Percentiles rank a stretch among this genome's conserved stretches.
These are phyloP conservation scores for Myiopsitta monachus DNA, from an alignment of 2,113 vertebrate genomes.

Conservation along the genomic window DNA sequence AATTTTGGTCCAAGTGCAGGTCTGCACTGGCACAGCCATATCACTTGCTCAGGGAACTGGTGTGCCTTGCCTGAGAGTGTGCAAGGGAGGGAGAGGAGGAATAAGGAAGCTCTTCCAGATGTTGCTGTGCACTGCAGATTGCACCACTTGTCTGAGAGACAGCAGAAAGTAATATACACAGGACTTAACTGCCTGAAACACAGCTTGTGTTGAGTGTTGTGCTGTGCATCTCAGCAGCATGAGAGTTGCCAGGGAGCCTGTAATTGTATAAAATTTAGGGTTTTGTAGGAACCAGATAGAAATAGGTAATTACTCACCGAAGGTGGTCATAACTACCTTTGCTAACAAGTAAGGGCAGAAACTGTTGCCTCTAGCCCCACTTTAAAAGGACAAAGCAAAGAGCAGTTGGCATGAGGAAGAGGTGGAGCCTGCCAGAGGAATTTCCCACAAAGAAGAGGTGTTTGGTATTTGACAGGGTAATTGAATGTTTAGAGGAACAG, in stretches of 20 bases:
- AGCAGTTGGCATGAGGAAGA: conserved; percentile 40
- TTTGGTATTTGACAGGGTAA: conserved; percentile 55
- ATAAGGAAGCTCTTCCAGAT: not conserved
- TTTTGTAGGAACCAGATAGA: conserved; percentile 13
- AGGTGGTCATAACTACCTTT: conserved; percentile 45
- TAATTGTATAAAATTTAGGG: not conserved
- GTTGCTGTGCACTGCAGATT: accelerated
- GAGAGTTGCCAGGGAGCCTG: not conserved
- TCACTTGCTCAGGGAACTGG: accelerated
- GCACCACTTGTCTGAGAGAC: not conserved
- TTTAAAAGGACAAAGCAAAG: conserved; percentile 47
- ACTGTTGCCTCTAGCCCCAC: conserved; percentile 8
- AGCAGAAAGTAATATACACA: not conserved
- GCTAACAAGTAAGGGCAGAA: conserved; percentile 46
- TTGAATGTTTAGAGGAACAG: conserved; percentile 24
- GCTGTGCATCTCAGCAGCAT: not conserved
- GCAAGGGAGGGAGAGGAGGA: not conserved
- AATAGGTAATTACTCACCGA: conserved; percentile 48
- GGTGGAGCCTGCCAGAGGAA: conserved; percentile 11
- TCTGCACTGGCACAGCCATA: not conserved
- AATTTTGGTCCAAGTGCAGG: not conserved
- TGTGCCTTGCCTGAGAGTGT: not conserved
- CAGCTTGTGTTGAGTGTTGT: not conserved
- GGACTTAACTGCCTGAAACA: not conserved
- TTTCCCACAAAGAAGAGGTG: conserved; percentile 39